Evolutionary conservation across 2,797 vertebrate species (phyloP), one percentile per base, ranked within the genome.

Genomic region (Paguma larvata): DNA sequence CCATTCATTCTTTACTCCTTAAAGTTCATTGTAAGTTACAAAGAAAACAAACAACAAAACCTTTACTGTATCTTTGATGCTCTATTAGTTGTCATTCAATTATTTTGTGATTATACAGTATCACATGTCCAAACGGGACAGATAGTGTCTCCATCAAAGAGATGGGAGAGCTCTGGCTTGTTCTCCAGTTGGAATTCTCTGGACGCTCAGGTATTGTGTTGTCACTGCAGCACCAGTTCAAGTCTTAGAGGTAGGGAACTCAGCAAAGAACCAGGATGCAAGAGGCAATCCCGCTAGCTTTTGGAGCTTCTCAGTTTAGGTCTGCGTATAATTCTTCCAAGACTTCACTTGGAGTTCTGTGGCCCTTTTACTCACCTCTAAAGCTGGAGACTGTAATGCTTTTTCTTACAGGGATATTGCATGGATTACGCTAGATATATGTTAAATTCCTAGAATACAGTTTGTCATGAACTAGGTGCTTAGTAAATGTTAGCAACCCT

Each of bases 11-110:
- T 32, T 53, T 67, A 70, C 86, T 44, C 27, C 32, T 82, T 89
- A n/a, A 92, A 80, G 59, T 89, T 85, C 51, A 87, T 56, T 30
- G 15, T 41, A 73, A 65, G 32, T 85, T 91, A 84, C n/a, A 68
- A 73, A 89, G 46, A n/a, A n/a, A 48, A 38, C 53, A 56, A 56
- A 56, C 53, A 56, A 56, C 38, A 79, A 65, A 56, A 77, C 34
- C 21, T 62, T 87, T n/a, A n/a, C 34, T 72, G 1, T 67, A 19
- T 78, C 27, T 92, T 41, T 65, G 48, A 82, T 62, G 38, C 12
- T 92, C 30, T 32, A 2, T 59, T 59, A 18, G n/a, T 56, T 82
- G 34, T 56, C 41, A 44, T 62, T 89, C 11, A 82, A 0, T 68
- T 94, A 11, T 48, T 63, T 85, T 19, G 4, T 30, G 25, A 23